Percentiles rank a stretch among this genome's conserved stretches.
Evolutionary conservation across 2,888 invertebrate species (phyloP).

Genomic region (Callinectes sapidus): DNA sequence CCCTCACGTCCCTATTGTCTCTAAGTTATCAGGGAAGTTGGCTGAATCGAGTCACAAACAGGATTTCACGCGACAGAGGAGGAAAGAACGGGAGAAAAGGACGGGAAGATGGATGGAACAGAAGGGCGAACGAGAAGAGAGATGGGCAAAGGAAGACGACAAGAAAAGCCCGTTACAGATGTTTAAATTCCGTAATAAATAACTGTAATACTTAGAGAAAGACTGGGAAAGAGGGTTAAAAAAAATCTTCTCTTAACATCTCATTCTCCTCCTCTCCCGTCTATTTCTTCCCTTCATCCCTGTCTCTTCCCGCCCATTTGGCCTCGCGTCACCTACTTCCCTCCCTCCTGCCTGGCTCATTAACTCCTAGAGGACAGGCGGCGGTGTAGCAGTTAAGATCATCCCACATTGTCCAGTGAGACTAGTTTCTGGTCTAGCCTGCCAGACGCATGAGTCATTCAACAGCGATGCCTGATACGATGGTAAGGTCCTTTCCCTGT

Average conservation of each 20-base stretch:
- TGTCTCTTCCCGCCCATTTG: background rate
- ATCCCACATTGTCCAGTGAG: no score
- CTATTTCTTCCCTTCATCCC: background rate
- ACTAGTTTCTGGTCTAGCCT: no score
- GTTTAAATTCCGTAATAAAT: no score
- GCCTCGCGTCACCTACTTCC: no score
- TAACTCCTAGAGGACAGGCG: no score
- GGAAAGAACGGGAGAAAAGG: background rate
- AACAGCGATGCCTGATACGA: no score
- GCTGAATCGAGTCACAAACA: background rate
- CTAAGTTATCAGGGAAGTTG: constrained; percentile 2
- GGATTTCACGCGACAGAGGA: background rate
- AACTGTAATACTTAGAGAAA: background rate
- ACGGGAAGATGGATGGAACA: background rate
- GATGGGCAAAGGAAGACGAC: background rate
- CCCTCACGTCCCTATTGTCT: background rate
- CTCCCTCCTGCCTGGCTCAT: no score
- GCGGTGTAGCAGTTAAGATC: no score
- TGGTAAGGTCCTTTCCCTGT: no score
- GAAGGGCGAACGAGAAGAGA: background rate
- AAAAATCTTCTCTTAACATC: background rate
- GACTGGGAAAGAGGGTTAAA: background rate
- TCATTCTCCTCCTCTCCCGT: background rate
- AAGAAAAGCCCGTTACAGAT: background rate
- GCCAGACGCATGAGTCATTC: no score